Percentiles rank a stretch among this genome's conserved stretches.
Conservation (phyloP, 2,113 vertebrate genomes). For the Lepus americanus region DNA sequence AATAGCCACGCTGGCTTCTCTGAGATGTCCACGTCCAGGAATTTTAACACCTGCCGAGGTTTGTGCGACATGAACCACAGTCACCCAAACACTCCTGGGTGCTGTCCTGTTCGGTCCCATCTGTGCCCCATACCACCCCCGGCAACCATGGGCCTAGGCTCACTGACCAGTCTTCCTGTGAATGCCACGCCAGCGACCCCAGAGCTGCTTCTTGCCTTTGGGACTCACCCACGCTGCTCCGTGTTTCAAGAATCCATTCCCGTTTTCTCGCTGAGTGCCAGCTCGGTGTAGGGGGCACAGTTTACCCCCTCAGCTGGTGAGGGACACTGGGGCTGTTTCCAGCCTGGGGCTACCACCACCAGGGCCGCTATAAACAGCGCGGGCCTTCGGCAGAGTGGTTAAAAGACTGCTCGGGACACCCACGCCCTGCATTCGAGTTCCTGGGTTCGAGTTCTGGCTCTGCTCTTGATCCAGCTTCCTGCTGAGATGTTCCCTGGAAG, state of each 20-base stretch:
- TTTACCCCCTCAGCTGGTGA: neutral
- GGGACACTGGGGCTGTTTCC: neutral
- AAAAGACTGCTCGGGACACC: too few relatives aligned
- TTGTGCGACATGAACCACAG: neutral
- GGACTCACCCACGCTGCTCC: neutral
- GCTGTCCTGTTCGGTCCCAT: neutral
- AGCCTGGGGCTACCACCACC: neutral
- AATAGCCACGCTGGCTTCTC: neutral
- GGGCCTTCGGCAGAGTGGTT: too few relatives aligned
- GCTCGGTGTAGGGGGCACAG: neutral
- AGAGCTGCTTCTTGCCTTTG: neutral
- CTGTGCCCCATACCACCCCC: rapidly evolving
- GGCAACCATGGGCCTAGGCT: neutral
- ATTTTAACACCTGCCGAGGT: neutral
- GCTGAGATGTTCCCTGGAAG: too few relatives aligned
- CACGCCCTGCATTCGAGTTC: too few relatives aligned
- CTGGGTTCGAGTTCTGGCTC: too few relatives aligned
- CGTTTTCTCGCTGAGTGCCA: neutral
- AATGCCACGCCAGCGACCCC: rapidly evolving
- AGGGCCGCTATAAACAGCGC: neutral
- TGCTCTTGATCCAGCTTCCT: too few relatives aligned
- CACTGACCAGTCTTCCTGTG: neutral
- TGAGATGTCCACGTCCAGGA: too few relatives aligned
- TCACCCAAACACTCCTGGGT: neutral
- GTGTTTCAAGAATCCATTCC: too few relatives aligned